Conservation (phyloP, 2,113 vertebrate genomes). For the Brienomyrus brachyistius region DNA sequence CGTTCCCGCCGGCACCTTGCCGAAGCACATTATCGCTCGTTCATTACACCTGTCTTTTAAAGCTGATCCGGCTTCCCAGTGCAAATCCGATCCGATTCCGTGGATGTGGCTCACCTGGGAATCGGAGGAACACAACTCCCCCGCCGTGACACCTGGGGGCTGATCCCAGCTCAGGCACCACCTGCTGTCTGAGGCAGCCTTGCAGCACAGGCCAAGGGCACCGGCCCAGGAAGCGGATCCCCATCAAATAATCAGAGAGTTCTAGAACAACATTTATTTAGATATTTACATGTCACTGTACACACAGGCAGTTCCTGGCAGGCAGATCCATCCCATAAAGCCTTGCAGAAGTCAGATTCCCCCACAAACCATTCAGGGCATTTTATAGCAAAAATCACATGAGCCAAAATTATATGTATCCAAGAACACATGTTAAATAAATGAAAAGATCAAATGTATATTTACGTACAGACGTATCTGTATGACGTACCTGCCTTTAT, state of each 20-base stretch:
- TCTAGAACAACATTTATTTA: not conserved
- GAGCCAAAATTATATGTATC: not conserved
- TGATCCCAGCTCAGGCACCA: not conserved
- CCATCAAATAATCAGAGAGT: not conserved
- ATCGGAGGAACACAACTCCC: not conserved
- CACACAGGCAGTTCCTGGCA: not conserved
- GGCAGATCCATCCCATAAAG: not conserved
- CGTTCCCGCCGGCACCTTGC: not conserved
- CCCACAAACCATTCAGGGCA: not conserved
- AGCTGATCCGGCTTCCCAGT: not conserved
- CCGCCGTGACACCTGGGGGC: not conserved
- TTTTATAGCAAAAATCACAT: not conserved
- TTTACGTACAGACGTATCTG: not conserved
- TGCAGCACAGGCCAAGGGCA: not conserved
- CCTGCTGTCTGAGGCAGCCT: not conserved
- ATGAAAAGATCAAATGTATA: not conserved
- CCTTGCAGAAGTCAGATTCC: not conserved
- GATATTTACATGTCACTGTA: not conserved
- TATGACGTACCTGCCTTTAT: too few relatives aligned
- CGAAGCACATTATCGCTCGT: not conserved
- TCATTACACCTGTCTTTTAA: slow-evolving; percentile 17
- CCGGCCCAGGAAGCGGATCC: not conserved
- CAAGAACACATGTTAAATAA: not conserved
- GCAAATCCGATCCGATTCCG: not conserved
- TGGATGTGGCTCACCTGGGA: not conserved